Conservation (phyloP, 2,113 vertebrate species). For the Stictonetta naevosa region DNA sequence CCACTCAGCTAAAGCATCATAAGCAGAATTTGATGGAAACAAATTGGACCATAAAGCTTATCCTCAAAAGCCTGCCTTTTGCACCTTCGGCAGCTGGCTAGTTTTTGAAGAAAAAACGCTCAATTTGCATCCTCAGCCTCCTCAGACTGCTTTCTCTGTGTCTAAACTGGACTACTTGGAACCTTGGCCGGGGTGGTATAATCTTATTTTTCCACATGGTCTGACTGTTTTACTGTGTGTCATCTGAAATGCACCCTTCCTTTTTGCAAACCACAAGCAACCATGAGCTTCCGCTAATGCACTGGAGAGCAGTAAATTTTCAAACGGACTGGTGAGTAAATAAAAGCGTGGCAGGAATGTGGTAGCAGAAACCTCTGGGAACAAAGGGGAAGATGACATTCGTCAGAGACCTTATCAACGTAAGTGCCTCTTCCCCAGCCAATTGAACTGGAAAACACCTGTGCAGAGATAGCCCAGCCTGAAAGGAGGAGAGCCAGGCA, state of each 20-base stretch:
- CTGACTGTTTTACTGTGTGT: not conserved
- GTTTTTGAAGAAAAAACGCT: not conserved
- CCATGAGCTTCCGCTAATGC: not conserved
- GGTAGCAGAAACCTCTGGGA: not conserved
- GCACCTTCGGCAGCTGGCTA: constrained; percentile 4
- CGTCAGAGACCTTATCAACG: not conserved
- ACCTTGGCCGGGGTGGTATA: not conserved
- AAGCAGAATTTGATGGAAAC: constrained; percentile 20
- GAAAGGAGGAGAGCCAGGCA: rapidly evolving
- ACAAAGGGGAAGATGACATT: not conserved
- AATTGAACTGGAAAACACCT: not conserved
- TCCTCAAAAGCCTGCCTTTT: constrained; percentile 40
- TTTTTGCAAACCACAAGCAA: not conserved
- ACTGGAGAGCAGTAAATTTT: not conserved
- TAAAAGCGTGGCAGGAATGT: not conserved
- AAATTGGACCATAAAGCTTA: constrained; percentile 7
- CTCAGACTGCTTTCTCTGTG: constrained; percentile 21
- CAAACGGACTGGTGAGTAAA: not conserved
- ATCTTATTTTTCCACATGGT: constrained; percentile 55
- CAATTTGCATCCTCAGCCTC: constrained; percentile 28
- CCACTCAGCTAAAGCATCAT: constrained; percentile 5
- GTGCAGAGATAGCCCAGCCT: not conserved
- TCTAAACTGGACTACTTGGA: not conserved
- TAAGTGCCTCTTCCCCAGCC: not conserved
- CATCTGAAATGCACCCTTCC: constrained; percentile 9